Evolutionary conservation across 2,888 invertebrate genomes (phyloP).

Genomic region (Oxyscelio sp.): DNA sequence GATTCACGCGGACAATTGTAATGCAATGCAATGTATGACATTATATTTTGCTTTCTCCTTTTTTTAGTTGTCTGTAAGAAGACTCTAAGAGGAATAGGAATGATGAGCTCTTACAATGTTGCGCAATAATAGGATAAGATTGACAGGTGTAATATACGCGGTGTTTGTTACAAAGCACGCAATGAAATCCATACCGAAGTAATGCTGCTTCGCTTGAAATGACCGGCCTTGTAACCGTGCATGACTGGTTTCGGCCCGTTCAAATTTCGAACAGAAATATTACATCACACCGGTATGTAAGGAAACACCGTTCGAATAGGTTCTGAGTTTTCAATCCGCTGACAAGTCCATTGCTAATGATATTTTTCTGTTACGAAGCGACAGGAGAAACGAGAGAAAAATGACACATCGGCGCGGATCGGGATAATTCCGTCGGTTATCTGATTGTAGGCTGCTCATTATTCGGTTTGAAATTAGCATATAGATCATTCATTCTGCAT

Average conservation of each 20-base stretch:
- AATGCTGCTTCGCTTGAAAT: constrained; percentile 75
- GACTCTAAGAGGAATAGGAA: background rate
- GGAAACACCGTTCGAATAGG: constrained; percentile 68
- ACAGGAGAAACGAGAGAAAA: constrained; percentile 2
- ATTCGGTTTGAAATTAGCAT: constrained; percentile 58
- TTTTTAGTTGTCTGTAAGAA: constrained; percentile 22
- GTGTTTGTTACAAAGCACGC: constrained; percentile 81
- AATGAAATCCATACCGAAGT: constrained; percentile 82
- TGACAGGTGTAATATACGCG: constrained; percentile 76
- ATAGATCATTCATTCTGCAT: constrained; percentile 71
- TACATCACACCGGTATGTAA: constrained; percentile 77
- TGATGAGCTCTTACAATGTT: constrained; percentile 41
- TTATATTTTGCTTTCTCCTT: too few species aligned
- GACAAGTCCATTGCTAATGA: constrained; percentile 27
- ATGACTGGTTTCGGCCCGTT: constrained; percentile 75
- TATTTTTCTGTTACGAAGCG: background rate
- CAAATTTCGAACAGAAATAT: constrained; percentile 82
- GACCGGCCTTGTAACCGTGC: constrained; percentile 80
- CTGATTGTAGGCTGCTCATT: constrained; percentile 59
- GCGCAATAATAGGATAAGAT: constrained; percentile 63
- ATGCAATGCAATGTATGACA: too few species aligned
- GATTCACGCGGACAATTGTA: too few species aligned
- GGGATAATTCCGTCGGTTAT: constrained; percentile 47
- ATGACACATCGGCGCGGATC: background rate
- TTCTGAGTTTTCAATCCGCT: constrained; percentile 36